Percentiles rank a stretch among this genome's conserved stretches.
phyloP scores from a whole-genome alignment of 2,888 invertebrate species.

The Megamerina dolium region DNA sequence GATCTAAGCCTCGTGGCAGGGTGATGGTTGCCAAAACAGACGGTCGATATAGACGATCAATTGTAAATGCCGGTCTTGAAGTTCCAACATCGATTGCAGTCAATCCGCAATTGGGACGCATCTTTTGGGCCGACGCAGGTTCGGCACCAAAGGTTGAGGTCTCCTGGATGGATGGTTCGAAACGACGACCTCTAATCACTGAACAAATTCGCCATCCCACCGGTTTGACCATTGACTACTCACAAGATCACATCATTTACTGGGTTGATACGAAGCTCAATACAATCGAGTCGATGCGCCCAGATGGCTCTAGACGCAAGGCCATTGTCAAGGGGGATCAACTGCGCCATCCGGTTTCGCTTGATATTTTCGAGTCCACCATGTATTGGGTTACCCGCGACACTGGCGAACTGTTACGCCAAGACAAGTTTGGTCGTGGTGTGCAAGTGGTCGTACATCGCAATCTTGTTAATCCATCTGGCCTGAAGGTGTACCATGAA shows the following conservation, averaged over 20 bases:
- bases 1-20: slow-evolving; percentile 67
- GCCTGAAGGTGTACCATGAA: slow-evolving; percentile 80
- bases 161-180: slow-evolving; percentile 95
- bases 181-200: slow-evolving; percentile 72
- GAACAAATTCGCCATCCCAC: slow-evolving; percentile 81
- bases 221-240: slow-evolving; percentile 83
- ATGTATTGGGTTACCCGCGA: slow-evolving; percentile 91
- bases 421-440: slow-evolving; percentile 96
- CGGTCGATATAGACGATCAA: slow-evolving; percentile 77
- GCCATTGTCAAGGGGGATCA: slow-evolving; percentile 66
- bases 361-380: slow-evolving; percentile 91
- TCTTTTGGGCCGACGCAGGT: slow-evolving; percentile 94
- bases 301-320: slow-evolving; percentile 72
- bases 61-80: slow-evolving; percentile 74
- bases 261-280: slow-evolving; percentile 95
- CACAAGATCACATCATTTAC: slow-evolving; percentile 83
- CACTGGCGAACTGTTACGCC: slow-evolving; percentile 77
- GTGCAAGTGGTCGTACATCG: slow-evolving; percentile 77
- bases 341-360: slow-evolving; percentile 71
- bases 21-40: slow-evolving; percentile 86
- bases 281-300: slow-evolving; percentile 77
- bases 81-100: slow-evolving; percentile 83
- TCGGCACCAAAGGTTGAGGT: slow-evolving; percentile 87
- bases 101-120: slow-evolving; percentile 76
- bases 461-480: slow-evolving; percentile 79